Evolutionary conservation across 1,140 invertebrate genomes (phyloP).

Genomic region (Bombus haemorrhoidalis): DNA sequence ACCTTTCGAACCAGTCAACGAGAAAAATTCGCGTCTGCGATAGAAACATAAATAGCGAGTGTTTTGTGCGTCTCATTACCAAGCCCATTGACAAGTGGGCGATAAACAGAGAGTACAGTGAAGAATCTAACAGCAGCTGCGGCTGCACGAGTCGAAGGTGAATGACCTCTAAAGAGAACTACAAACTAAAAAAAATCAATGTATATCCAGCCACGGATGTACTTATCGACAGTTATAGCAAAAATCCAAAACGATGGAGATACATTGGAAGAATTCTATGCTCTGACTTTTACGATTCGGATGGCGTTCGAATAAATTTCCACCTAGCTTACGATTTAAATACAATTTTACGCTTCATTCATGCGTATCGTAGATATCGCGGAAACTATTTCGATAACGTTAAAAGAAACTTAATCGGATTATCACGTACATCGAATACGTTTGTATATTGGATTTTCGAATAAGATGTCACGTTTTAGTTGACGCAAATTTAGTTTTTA

Average conservation of each 20-base stretch:
- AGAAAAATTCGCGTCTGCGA: slow-evolving; percentile 39
- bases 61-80: slow-evolving; percentile 44
- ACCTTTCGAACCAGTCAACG: slow-evolving; percentile 37
- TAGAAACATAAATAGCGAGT: slow-evolving; percentile 46
- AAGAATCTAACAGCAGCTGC: slow-evolving; percentile 45
- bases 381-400: neutral
- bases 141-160: slow-evolving; percentile 44
- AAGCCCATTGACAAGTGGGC: slow-evolving; percentile 53
- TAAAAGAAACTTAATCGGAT: neutral
- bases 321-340: neutral
- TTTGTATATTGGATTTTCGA: too few relatives aligned
- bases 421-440: neutral
- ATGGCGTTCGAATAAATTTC: neutral
- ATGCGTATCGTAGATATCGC: neutral
- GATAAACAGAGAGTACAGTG: slow-evolving; percentile 49
- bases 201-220: slow-evolving; percentile 3
- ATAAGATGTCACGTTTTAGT: neutral
- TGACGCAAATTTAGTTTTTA: too few relatives aligned
- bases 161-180: slow-evolving; percentile 45
- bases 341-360: too few relatives aligned
- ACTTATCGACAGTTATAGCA: neutral
- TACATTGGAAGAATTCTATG: neutral
- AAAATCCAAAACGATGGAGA: neutral
- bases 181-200: slow-evolving; percentile 28
- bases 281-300: neutral